Evolutionary conservation across 1,140 invertebrate species (phyloP).

Genomic region (Drosophila pseudoananassae): DNA sequence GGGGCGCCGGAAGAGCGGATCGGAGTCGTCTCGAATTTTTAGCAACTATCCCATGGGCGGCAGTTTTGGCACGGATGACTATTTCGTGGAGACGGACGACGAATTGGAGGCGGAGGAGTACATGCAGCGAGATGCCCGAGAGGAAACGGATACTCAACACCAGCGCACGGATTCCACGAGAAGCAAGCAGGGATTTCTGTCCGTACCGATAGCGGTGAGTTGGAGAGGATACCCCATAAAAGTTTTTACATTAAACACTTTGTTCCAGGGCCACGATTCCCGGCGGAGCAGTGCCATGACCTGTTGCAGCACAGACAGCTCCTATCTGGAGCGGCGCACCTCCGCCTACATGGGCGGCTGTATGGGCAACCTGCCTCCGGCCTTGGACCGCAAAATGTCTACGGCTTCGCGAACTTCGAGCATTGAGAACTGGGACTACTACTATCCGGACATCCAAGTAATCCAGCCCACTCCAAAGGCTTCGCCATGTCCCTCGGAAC

Average conservation of each 20-base stretch:
- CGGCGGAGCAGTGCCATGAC: slow-evolving; percentile 91
- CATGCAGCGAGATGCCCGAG: slow-evolving; percentile 48
- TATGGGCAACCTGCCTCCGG: slow-evolving; percentile 86
- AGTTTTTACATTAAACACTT: neutral
- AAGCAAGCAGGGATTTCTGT: slow-evolving; percentile 84
- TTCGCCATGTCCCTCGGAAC: slow-evolving; percentile 92
- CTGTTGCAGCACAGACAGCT: slow-evolving; percentile 92
- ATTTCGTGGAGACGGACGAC: slow-evolving; percentile 84
- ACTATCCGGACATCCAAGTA: slow-evolving; percentile 90
- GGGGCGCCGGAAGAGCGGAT: slow-evolving; percentile 83
- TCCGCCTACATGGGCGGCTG: slow-evolving; percentile 89
- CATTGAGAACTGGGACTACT: slow-evolving; percentile 86
- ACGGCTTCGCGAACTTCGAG: slow-evolving; percentile 84
- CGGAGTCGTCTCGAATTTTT: slow-evolving; percentile 81
- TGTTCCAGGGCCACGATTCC: slow-evolving; percentile 84
- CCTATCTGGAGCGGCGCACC: slow-evolving; percentile 90
- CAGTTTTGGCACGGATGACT: slow-evolving; percentile 84
- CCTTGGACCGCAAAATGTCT: slow-evolving; percentile 78
- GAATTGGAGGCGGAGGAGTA: slow-evolving; percentile 80
- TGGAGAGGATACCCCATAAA: neutral
- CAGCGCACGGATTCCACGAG: slow-evolving; percentile 78
- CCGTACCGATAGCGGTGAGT: slow-evolving; percentile 83
- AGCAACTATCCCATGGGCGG: slow-evolving; percentile 86
- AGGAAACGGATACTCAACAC: slow-evolving; percentile 37
- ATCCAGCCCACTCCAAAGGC: slow-evolving; percentile 91